These are phyloP conservation scores for Megamerina dolium DNA, from an alignment of 2,888 invertebrate species.

Conservation along the genomic window DNA sequence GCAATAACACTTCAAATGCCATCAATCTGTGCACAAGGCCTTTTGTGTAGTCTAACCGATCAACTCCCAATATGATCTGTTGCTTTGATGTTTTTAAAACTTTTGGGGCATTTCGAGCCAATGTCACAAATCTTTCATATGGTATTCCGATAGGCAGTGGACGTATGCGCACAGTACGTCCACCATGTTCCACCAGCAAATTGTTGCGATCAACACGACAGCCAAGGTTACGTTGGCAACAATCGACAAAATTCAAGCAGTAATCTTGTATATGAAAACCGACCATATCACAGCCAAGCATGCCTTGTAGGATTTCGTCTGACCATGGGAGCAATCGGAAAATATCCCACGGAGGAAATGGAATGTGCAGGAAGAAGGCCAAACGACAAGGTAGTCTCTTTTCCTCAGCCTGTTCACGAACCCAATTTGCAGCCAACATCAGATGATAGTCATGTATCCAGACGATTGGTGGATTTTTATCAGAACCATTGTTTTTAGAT, in stretches of 20 bases:
- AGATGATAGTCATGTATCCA: conserved; percentile 95
- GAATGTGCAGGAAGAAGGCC: conserved; percentile 91
- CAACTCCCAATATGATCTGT: conserved; percentile 80
- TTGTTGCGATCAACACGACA: conserved; percentile 85
- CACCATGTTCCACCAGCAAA: conserved; percentile 79
- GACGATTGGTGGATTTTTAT: conserved; percentile 61
- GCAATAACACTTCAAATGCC: conserved; percentile 74
- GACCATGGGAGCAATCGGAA: conserved; percentile 86
- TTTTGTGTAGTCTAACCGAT: conserved; percentile 86
- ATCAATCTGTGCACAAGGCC: conserved; percentile 76
- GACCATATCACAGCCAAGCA: conserved; percentile 88
- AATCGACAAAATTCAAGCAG: conserved; percentile 85
- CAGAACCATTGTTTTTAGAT: conserved; percentile 47
- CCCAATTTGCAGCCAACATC: conserved; percentile 87
- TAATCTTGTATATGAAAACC: conserved; percentile 89
- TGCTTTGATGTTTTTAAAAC: conserved; percentile 63
- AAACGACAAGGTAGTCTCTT: conserved; percentile 70
- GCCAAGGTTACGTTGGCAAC: conserved; percentile 79
- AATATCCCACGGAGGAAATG: conserved; percentile 92
- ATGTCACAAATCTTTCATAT: conserved; percentile 74
- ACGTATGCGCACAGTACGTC: conserved; percentile 74
- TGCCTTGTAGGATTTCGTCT: conserved; percentile 88
- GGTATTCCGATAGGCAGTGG: conserved; percentile 87
- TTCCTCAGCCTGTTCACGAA: conserved; percentile 78
- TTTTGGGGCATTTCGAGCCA: conserved; percentile 66